Evolutionary conservation across 2,888 invertebrate species (phyloP).

Genomic region (Laothoe populi): DNA sequence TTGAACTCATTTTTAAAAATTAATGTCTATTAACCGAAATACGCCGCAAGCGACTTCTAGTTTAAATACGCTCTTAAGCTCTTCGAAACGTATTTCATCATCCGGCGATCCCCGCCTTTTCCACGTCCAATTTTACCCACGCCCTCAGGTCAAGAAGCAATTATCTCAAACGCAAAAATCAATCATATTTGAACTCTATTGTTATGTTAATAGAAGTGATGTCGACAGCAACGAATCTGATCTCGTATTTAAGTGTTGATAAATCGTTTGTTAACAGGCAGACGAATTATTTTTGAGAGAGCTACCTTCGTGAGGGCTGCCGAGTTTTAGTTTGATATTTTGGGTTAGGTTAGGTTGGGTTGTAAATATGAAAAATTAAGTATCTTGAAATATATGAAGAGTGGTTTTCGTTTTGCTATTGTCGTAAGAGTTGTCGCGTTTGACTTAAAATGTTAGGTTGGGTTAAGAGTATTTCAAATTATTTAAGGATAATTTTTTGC

Average conservation of each 20-base stretch:
- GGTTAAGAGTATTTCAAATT: no score
- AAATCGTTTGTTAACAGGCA: conserved; percentile 23
- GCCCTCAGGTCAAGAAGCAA: conserved; percentile 46
- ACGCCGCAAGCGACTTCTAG: conserved; percentile 11
- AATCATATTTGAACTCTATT: conserved; percentile 4
- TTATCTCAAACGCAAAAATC: conserved; percentile 31
- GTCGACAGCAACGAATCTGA: not conserved
- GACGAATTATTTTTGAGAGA: conserved; percentile 11
- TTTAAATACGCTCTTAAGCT: not conserved
- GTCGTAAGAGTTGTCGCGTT: no score
- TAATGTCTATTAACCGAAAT: not conserved
- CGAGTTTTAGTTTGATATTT: not conserved
- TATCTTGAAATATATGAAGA: no score
- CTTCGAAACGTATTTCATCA: conserved; percentile 39
- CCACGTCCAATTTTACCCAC: conserved; percentile 36
- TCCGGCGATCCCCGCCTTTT: conserved; percentile 42
- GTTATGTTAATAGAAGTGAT: not conserved
- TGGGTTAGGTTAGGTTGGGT: not conserved
- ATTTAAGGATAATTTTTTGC: no score
- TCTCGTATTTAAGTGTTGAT: conserved; percentile 23
- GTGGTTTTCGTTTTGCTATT: no score
- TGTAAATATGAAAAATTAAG: not conserved
- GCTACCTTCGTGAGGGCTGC: conserved; percentile 9
- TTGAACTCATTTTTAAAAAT: not conserved
- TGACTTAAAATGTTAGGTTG: not conserved